Base-by-base conservation (phyloP, 2,888 invertebrate species). In the Byasa hedistus region DNA sequence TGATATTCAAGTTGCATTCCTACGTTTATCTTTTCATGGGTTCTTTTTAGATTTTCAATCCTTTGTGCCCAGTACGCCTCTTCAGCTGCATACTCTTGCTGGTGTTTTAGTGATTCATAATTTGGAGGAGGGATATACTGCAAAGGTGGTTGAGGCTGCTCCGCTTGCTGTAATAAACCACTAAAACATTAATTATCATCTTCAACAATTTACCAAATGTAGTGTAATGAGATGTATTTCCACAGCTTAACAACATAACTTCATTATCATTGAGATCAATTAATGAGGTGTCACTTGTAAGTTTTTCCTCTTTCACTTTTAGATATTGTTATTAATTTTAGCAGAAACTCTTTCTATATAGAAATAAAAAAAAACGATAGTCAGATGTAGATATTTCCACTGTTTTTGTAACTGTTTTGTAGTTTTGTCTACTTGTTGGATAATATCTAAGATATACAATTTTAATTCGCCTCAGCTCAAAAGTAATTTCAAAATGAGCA, bases 31-130 rank as follows among this genome's bases (percentile, higher is more conserved):
- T 88, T 87, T 58, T 89, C 89, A 44, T 91, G 90, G 68, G 86
- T 82, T 52, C 87, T 76, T 70, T 90, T 91, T 19, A 91, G 77
- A 68, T 81, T 79, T 70, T 91, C 91, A 71, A 91, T 91, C 19
- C 91, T 83, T 23, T 83, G 82, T 8, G 86, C 76, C 91, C 91
- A 91, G 76, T 91, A 91, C 4, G 86, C 89, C 71, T 91, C 91
- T 63, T 91, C 91, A 2, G 87, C 85, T 12, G 83, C 85, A 32
- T 80, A 74, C 15, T 90, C 86, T 44, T 84, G 79, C 36, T 84
- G 80, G 51, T 70, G 80, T 70, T 75, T 82, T 15, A 82, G 74
- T 24, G 76, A 69, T 58, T 88, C 85, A 48, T 86, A 87, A 51
- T 71, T 75, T 0, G 83, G 83, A 15, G 81, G 80, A 22, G 82